Evolutionary conservation across 2,113 vertebrate genomes (phyloP).

Genomic region (Maccullochella peelii): DNA sequence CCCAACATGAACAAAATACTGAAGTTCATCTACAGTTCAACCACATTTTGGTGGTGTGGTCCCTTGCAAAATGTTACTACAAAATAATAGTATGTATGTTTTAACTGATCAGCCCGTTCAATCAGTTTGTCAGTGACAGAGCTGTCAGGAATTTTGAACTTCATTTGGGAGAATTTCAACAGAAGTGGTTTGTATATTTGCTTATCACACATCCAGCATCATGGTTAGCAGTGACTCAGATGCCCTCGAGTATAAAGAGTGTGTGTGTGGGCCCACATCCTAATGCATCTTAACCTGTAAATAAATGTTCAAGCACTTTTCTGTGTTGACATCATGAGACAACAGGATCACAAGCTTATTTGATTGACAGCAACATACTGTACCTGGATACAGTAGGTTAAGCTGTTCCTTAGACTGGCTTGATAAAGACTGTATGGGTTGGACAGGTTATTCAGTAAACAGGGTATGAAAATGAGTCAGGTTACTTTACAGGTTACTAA

Average conservation of each 20-base stretch:
- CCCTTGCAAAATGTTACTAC: neutral
- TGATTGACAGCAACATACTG: neutral
- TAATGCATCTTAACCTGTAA: neutral
- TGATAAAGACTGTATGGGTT: neutral
- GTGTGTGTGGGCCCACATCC: neutral
- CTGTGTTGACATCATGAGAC: neutral
- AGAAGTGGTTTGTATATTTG: conserved; percentile 4
- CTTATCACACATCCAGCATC: conserved; percentile 8
- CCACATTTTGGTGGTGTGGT: neutral
- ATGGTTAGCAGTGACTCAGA: conserved; percentile 20
- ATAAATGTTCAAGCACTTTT: neutral
- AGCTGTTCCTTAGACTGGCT: neutral
- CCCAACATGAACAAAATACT: neutral
- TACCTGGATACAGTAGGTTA: neutral
- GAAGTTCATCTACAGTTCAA: neutral
- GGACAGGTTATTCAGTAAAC: neutral
- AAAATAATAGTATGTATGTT: neutral
- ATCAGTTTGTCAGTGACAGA: neutral
- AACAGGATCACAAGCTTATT: neutral
- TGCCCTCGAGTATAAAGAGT: too few relatives aligned
- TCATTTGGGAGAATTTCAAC: neutral
- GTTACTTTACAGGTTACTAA: too few relatives aligned
- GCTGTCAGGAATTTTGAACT: neutral
- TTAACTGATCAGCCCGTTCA: neutral
- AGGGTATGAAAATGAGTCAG: too few relatives aligned